A percentile compares a stretch with the other conserved stretches of the same genome.
Evolutionary conservation across 2,797 vertebrate species (phyloP).

Genomic region (Momotus momota): DNA sequence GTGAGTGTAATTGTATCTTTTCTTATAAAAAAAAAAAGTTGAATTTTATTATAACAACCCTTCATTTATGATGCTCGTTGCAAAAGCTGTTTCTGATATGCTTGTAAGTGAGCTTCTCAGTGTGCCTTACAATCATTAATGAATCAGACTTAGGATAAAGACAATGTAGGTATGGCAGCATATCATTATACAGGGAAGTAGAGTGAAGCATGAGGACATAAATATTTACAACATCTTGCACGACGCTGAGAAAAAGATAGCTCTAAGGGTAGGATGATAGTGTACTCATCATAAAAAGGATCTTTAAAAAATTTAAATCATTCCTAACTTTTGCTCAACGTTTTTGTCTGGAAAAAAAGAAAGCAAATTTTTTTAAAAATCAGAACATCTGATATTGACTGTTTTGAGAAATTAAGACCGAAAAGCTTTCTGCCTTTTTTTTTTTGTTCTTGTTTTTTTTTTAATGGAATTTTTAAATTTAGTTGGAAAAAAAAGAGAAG

Average conservation of each 20-base stretch:
- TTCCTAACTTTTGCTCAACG: not conserved
- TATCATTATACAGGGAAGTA: slow-evolving; percentile 56
- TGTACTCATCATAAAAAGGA: not conserved
- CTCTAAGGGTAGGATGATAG: not conserved
- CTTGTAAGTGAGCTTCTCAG: slow-evolving; percentile 38
- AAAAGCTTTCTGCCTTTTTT: not conserved
- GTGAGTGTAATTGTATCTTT: slow-evolving; percentile 6
- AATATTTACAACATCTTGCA: slow-evolving; percentile 56
- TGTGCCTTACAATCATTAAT: slow-evolving; percentile 45
- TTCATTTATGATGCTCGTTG: slow-evolving; percentile 32
- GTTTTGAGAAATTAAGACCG: not conserved
- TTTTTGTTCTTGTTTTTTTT: not conserved
- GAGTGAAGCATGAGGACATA: slow-evolving; percentile 25
- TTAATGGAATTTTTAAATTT: not conserved
- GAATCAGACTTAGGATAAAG: slow-evolving; percentile 58
- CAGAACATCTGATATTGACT: not conserved
- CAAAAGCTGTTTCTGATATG: slow-evolving; percentile 44
- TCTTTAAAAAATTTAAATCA: not conserved
- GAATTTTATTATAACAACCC: not conserved
- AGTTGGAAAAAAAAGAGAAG: not conserved
- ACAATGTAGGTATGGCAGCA: slow-evolving; percentile 57
- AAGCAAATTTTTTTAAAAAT: not conserved
- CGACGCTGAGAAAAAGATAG: not conserved
- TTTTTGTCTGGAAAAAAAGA: not conserved
- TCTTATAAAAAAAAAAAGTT: not conserved